Evolutionary conservation across 2,797 vertebrate species (phyloP).

Genomic region (Potorous gilbertii): DNA sequence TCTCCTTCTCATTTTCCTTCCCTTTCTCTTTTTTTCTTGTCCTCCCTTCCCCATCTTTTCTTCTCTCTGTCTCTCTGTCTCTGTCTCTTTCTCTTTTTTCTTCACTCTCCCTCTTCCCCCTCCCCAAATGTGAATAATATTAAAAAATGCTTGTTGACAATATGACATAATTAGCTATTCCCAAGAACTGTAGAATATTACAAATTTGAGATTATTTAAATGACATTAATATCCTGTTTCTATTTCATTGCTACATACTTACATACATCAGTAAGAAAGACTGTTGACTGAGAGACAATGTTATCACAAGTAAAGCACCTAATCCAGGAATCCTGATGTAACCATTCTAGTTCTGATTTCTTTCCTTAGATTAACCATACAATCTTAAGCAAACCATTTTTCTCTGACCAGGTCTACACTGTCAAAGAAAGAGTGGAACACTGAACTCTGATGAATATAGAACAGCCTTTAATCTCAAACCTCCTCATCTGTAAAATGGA

Average conservation of each 20-base stretch:
- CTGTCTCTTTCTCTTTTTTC: no score
- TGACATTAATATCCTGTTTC: not conserved
- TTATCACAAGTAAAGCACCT: not conserved
- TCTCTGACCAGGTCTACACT: not conserved
- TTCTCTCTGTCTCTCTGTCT: no score
- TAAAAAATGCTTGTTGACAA: not conserved
- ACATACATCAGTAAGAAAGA: conserved; percentile 29
- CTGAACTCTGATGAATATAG: not conserved
- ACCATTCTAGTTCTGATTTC: not conserved
- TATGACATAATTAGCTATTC: conserved; percentile 1
- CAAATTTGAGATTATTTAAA: not conserved
- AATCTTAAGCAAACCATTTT: not conserved
- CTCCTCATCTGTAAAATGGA: not conserved
- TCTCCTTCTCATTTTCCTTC: not conserved
- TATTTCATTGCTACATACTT: not conserved
- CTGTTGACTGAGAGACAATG: not conserved
- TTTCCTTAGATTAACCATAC: not conserved
- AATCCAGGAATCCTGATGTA: not conserved
- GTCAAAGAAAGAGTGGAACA: not conserved
- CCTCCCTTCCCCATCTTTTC: no score
- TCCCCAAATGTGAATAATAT: not conserved
- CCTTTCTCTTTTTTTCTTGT: not conserved
- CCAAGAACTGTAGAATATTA: conserved; percentile 6
- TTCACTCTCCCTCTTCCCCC: not conserved
- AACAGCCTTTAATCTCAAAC: not conserved